Evolutionary conservation across 2,888 invertebrate genomes (phyloP).

Genomic region (Drosophila conformis): DNA sequence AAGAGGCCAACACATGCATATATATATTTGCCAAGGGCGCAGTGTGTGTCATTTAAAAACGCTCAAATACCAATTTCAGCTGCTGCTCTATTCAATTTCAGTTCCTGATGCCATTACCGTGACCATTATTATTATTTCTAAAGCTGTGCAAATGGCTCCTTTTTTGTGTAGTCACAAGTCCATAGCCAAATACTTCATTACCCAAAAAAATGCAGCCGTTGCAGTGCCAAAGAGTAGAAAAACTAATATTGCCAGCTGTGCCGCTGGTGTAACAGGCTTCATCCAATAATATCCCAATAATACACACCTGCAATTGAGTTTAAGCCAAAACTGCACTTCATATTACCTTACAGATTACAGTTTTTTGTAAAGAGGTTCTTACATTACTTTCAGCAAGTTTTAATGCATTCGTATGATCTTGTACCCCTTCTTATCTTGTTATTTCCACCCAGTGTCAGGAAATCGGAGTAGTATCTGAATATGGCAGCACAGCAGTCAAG

Average conservation of each 20-base stretch:
- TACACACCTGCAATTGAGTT: background rate
- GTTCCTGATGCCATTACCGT: constrained; percentile 24
- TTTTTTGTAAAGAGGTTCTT: background rate
- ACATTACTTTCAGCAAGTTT: no score
- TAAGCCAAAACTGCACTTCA: constrained; percentile 2
- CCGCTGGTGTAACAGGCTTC: constrained; percentile 18
- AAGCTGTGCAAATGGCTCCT: constrained; percentile 22
- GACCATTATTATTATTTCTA: constrained; percentile 12
- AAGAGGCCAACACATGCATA: background rate
- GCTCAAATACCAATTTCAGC: constrained; percentile 44
- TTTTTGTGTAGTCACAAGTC: constrained; percentile 10
- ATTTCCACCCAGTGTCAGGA: rapidly evolving
- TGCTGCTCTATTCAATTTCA: constrained; percentile 45
- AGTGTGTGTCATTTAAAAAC: constrained; percentile 12
- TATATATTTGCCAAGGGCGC: background rate
- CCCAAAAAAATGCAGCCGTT: background rate
- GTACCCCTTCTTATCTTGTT: background rate
- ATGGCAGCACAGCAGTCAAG: background rate
- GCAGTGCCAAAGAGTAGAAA: background rate
- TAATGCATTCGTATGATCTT: no score
- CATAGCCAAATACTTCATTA: constrained; percentile 8
- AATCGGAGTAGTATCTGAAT: background rate
- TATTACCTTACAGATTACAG: background rate
- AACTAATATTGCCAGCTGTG: constrained; percentile 32
- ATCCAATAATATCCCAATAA: background rate